Conservation (phyloP, 2,888 invertebrate species). For the Electrophaes corylata region DNA sequence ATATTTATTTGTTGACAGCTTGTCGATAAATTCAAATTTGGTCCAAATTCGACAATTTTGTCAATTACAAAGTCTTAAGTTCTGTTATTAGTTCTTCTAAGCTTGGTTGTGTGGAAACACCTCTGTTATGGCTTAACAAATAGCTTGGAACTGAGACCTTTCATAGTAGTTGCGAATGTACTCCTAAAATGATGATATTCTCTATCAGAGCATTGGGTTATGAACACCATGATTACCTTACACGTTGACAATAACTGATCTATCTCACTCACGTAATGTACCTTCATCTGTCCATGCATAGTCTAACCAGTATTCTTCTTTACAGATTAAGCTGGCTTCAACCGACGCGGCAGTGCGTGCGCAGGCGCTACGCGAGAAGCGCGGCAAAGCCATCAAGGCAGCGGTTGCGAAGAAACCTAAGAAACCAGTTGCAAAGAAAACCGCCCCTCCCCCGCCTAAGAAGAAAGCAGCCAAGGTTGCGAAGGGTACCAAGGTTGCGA, state of each 20-base stretch:
- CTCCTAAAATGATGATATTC: conserved; percentile 74
- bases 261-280: background rate
- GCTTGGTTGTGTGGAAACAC: no score
- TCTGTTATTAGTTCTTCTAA: no score
- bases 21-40: no score
- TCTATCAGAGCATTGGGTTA: conserved; percentile 83
- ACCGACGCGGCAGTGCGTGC: conserved; percentile 76
- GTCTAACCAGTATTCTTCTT: conserved; percentile 10
- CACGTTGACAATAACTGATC: conserved; percentile 78
- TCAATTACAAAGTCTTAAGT: no score
- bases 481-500: conserved; percentile 45
- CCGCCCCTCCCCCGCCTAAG: conserved; percentile 67
- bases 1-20: no score
- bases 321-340: conserved; percentile 77
- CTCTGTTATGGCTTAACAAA: no score
- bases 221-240: conserved; percentile 74
- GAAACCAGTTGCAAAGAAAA: conserved; percentile 76
- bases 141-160: no score
- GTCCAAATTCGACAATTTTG: no score
- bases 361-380: conserved; percentile 75
- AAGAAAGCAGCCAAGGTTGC: conserved; percentile 56
- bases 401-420: conserved; percentile 82
- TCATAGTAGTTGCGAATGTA: background rate
- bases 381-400: conserved; percentile 80
- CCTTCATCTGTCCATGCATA: background rate